phyloP scores from a whole-genome alignment of 2,797 vertebrate genomes.

The Spinus olivaceus region DNA sequence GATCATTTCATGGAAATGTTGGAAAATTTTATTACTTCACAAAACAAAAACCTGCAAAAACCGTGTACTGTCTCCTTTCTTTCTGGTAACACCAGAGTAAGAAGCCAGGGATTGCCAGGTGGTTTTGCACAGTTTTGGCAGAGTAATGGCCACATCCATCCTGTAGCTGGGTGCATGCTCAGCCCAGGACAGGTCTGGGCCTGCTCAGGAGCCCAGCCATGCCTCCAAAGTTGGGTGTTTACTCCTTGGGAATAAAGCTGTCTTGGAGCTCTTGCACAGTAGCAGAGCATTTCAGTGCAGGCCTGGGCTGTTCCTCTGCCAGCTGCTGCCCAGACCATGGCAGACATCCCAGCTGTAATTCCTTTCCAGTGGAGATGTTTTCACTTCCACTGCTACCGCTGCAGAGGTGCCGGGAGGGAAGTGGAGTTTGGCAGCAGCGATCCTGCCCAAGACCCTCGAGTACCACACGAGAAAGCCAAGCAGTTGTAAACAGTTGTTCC shows the following conservation, averaged over 20 bases:
- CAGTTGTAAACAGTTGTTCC: background rate
- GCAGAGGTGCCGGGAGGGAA: background rate
- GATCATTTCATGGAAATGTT: background rate
- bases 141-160: background rate
- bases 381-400: background rate
- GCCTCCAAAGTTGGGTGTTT: background rate
- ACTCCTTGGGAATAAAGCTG: background rate
- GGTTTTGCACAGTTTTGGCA: background rate
- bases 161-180: background rate
- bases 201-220: accelerated
- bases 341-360: background rate
- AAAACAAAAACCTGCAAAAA: background rate
- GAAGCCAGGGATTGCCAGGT: background rate
- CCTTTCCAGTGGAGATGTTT: accelerated
- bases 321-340: background rate
- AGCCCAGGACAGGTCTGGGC: background rate
- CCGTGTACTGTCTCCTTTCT: background rate
- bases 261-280: background rate
- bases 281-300: background rate
- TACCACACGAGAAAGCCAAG: background rate
- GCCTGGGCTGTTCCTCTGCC: background rate
- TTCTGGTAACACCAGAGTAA: background rate
- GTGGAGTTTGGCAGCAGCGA: background rate
- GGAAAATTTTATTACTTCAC: background rate
- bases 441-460: background rate